Evolutionary conservation across 2,888 invertebrate species (phyloP), one percentile per base, ranked within the genome.

Genomic region (Rhodophaea formosa): DNA sequence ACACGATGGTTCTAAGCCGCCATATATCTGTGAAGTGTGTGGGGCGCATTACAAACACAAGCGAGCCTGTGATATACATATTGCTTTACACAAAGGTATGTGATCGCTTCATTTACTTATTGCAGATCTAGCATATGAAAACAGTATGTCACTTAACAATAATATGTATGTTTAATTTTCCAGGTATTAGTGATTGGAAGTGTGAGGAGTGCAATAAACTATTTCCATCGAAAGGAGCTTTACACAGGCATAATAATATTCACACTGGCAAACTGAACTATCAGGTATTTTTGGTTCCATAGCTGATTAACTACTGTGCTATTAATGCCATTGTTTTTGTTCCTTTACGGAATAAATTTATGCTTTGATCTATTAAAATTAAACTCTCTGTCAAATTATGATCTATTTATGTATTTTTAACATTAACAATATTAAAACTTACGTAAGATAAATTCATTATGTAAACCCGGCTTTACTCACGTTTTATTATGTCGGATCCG

Each of bases 31-130:
- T 62, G 92, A 92, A 70, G 88, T 92, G 65, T 94, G 93, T 72
- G 93, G 93, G 8, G 92, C 92, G 23, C 92, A 92, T 61, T 93
- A 93, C 80, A 93, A 93, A 64, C 93, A 93, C 79, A 93, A 93
- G 73, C 88, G 92, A 5, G 93, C 93, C 44, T 89, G 93, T 61
- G 93, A 93, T 68, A 91, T 93, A 68, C 93, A 94, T 70, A 89
- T 93, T 35, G 93, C 92, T 10, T 79, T 93, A 77, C 93, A 94
- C 62, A 88, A 90, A 77, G 92, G 92, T 85, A 5, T 35, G 35
- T 35, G 3, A 3, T 10, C 1, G 3, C 10, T 35, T 35, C 12
- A 5, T 8, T n/a, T 39, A 12, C n/a, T 12, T 39, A 3, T 1
- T n/a, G 10, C 12, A 3, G 23, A 23, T 23, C 2, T 23, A 5